Evolutionary conservation across 2,113 vertebrate genomes (phyloP), one percentile per base, ranked within the genome.

Genomic region (Gavialis gangeticus): DNA sequence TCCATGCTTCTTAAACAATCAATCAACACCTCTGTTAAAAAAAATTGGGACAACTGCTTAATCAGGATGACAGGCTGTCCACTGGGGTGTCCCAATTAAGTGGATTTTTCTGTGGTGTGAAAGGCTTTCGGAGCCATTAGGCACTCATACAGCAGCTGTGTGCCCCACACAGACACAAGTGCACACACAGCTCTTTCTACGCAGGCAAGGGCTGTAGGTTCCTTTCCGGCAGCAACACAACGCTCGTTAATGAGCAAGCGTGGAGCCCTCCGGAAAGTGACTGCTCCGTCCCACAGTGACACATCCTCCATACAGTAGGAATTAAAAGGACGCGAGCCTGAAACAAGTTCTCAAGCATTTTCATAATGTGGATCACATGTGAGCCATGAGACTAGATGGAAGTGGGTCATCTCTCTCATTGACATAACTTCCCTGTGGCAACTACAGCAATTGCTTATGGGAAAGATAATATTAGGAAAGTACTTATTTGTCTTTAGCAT

Each of bases 221-320:
- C 0, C 73, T 8, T 4, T 0, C 0, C 55, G 37, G 85, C 6
- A 54, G 63, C 75, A 25, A 5, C 12, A 0, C 3, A 1, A 24
- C 37, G 15, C 64, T 2, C 24, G 24, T 46, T 73, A 73, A 73
- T 46, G 46, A 73, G 46, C 22, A 46, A 19, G 12, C 8, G 5
- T 46, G 22, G 69, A 46, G 6, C 21, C 69, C 21, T 24, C 34
- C 12, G 34, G 24, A 30, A 46, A 24, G 6, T 3, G 6, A 46
- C 14, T 24, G 12, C 21, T 73, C 30, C 13, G 18, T 46, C 34
- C 69, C 69, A 73, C 21, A 13, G 10, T 34, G 66, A 10, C 16
- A 18, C 66, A 19, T 46, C 34, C 34, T 13, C 19, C 19, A 13
- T 34, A 73, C 30, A 73, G 14, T 22, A 73, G 34, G 69, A 34